phyloP scores from a whole-genome alignment of 2,797 vertebrate species.

The Galaxias olidus region DNA sequence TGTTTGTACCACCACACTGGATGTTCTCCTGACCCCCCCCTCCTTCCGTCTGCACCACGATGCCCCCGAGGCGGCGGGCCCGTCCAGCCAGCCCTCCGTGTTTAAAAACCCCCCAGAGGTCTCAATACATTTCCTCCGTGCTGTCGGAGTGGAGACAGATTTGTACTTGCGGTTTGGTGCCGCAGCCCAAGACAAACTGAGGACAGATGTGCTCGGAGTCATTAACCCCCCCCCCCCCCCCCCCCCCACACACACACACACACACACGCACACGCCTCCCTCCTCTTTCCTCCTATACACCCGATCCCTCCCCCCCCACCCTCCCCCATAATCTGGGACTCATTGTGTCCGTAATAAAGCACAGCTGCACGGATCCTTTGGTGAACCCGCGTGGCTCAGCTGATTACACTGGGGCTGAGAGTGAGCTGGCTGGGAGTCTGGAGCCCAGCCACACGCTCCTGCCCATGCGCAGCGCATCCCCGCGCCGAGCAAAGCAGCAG shows the following conservation, averaged over 20 bases:
- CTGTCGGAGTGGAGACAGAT: slow-evolving; percentile 66
- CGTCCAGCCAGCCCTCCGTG: background rate
- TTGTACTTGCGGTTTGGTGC: slow-evolving; percentile 72
- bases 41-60: background rate
- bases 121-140: slow-evolving; percentile 69
- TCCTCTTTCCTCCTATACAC: slow-evolving; percentile 20
- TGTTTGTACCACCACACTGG: slow-evolving; percentile 42
- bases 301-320: slow-evolving; percentile 27
- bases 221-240: slow-evolving; percentile 32
- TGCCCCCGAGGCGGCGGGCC: background rate
- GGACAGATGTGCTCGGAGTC: slow-evolving; percentile 74
- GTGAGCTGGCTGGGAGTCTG: slow-evolving; percentile 38
- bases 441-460: slow-evolving; percentile 50
- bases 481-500: background rate
- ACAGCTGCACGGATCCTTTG: slow-evolving; percentile 72
- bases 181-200: slow-evolving; percentile 71
- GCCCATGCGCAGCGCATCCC: slow-evolving; percentile 45
- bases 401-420: slow-evolving; percentile 65
- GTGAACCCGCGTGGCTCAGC: slow-evolving; percentile 67
- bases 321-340: slow-evolving; percentile 72
- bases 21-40: slow-evolving; percentile 48
- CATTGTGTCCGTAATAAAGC: slow-evolving; percentile 78
- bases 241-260: slow-evolving; percentile 2
- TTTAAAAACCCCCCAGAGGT: slow-evolving; percentile 33
- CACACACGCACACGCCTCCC: slow-evolving; percentile 8